Conservation (phyloP, 1,140 invertebrate genomes). For the Diorhabda elongata region DNA sequence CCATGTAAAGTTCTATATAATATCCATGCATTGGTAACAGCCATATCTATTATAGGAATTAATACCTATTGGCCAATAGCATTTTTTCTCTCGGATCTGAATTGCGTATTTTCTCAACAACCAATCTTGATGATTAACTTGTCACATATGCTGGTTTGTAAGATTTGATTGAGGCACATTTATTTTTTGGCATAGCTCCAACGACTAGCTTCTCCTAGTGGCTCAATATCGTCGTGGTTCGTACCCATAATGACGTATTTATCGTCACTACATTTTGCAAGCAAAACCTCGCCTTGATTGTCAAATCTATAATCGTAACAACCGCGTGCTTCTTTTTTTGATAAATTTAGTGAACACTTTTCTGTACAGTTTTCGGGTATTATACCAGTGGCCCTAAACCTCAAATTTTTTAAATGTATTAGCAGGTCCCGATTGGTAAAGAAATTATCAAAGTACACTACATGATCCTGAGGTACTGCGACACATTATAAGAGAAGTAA, state of each 20-base stretch:
- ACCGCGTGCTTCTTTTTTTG: constrained; percentile 36
- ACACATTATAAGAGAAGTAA: background rate
- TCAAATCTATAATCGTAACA: constrained; percentile 22
- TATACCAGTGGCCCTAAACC: constrained; percentile 29
- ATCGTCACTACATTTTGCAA: constrained; percentile 26
- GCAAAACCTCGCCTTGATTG: constrained; percentile 8
- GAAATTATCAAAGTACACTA: constrained; percentile 42
- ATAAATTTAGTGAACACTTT: constrained; percentile 36
- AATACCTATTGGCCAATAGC: too few relatives aligned
- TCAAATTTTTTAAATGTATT: constrained; percentile 5
- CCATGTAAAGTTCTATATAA: too few relatives aligned
- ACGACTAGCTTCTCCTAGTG: constrained; percentile 27
- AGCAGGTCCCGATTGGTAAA: constrained; percentile 36
- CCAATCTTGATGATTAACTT: too few relatives aligned
- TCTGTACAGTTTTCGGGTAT: constrained; percentile 35
- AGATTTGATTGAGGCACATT: background rate
- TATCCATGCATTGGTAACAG: too few relatives aligned
- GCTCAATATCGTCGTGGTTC: constrained; percentile 30
- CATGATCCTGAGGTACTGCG: constrained; percentile 24
- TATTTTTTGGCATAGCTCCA: constrained; percentile 20
- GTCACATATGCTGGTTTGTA: too few relatives aligned
- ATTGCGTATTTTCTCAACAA: too few relatives aligned
- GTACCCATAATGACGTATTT: constrained; percentile 32
- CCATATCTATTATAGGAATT: too few relatives aligned
- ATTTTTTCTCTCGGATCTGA: too few relatives aligned